Base-by-base conservation (phyloP, 1,140 invertebrate genomes). In the Brachionus manjavacas region DNA sequence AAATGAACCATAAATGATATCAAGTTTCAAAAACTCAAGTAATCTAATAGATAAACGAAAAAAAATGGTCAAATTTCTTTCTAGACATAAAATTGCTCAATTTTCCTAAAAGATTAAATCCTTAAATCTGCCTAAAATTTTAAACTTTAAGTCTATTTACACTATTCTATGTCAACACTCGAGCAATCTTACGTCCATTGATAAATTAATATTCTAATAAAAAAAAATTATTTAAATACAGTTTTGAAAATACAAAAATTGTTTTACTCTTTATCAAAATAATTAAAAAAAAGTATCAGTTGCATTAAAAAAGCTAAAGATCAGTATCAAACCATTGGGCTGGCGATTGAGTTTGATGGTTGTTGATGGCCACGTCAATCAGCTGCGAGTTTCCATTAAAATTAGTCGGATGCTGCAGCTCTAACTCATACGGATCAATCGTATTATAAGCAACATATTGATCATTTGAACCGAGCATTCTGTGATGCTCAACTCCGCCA, bases 291-390 rank as follows among this genome's bases (percentile, higher is more conserved):
- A 41, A 72, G 2, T 72, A 72, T 72, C 68, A 72, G 35, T 20
- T 64, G 9, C 16, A 8, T 25, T 25, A 49, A 49, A 76, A 49
- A 20, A 20, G 9, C 16, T 81, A 81, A 23, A 81, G 52, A 68
- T 81, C 79, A 60, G 79, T 81, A 25, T 81, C 79, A 28, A 81
- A 81, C 79, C 79, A 81, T 39, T 60, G 52, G 20, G 79, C 79
- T n/a, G 79, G 52, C 39, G 79, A 81, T 43, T 81, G 79, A 39
- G n/a, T 41, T 43, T 60, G 79, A 64, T 81, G 72, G 41, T 25
- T 60, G 11, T 55, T 64, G 25, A 60, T 31, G 7, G 49, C 41
- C n/a, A 81, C n/a, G 39, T 81, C 79, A 64, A 81, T 46, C 35
- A 81, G 25, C 25, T 81, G 79, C 7, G 39, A 49, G 49, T 49